Conservation (phyloP, 2,888 invertebrate genomes). For the Sericinus montela region DNA sequence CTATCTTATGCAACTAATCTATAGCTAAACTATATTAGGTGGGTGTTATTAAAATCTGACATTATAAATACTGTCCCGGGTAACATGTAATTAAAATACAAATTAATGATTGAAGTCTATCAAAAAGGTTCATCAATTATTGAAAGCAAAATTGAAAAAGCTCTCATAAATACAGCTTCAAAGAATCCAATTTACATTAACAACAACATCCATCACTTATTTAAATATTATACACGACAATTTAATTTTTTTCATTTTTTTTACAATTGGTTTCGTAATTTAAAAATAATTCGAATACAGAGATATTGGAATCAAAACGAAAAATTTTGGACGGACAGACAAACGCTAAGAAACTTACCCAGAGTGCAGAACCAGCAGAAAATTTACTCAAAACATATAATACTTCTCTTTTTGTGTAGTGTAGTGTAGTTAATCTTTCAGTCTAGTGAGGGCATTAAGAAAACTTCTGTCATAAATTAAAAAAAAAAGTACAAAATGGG, state of each 20-base stretch:
- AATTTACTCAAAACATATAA: constrained; percentile 15
- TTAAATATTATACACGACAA: constrained; percentile 65
- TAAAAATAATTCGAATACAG: constrained; percentile 28
- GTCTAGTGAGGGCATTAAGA: constrained; percentile 1
- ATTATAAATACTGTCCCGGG: neutral
- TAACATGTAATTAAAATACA: neutral
- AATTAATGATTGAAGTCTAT: neutral
- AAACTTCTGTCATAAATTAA: constrained; percentile 5
- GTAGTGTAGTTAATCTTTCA: neutral
- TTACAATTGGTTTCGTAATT: constrained; percentile 57
- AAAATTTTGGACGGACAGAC: constrained; percentile 72
- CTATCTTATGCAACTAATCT: constrained; percentile 16
- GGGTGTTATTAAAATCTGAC: constrained; percentile 1
- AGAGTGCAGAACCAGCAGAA: constrained; percentile 17
- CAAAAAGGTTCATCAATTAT: neutral
- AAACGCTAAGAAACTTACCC: constrained; percentile 43
- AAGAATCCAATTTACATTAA: constrained; percentile 51
- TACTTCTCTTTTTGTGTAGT: neutral
- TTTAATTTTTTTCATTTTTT: constrained; percentile 49
- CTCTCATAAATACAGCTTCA: constrained; percentile 61
- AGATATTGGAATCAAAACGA: constrained; percentile 33
- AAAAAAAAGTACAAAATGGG: neutral
- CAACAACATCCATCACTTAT: constrained; percentile 60
- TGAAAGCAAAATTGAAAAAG: constrained; percentile 44
- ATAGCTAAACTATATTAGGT: constrained; percentile 11